Evolutionary conservation across 2,113 vertebrate species (phyloP), one percentile per base, ranked within the genome.

Genomic region (Corvus hawaiiensis): DNA sequence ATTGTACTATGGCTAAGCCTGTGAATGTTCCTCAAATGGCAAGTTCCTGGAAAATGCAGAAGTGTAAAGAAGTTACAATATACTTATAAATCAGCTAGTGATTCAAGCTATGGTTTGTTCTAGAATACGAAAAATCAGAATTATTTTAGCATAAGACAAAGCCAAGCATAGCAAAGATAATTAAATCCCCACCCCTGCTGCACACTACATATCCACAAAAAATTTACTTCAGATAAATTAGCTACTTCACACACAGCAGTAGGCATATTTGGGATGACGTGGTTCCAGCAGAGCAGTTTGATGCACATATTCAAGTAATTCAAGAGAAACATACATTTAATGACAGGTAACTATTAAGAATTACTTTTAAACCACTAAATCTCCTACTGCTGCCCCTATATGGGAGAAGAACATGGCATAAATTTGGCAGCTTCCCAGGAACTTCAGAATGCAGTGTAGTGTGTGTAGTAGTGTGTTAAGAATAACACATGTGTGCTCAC

Each of bases 281-380:
- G 7, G 52, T 68, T 91, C 72, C 84, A 95, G 64, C 64, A 92
- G 33, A 92, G 26, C 21, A 62, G 14, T 87, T 59, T 82, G 73
- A 91, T 2, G 4, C 43, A 66, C 8, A 18, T 11, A 49, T 17
- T 77, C 59, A 81, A 74, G 28, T 32, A 83, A 84, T 54, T 77
- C 48, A 81, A 87, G 33, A 86, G 43, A 95, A 80, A 86, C n/a
- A 76, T 62, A 84, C 48, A 76, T 69, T 79, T 83, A 91, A 73
- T 83, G 92, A 87, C 58, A 96, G 66, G 86, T 89, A 95, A 73
- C 75, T 87, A 78, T 88, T 71, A 97, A 87, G 67, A 95, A 86
- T 81, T 59, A 78, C 58, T 87, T 86, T 67, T 59, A 90, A 84
- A 81, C 23, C 39, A 85, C 79, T 93, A 84, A 48, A 89, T 71